A percentile compares a stretch with the other conserved stretches of the same genome.
These are phyloP conservation scores for Deroptyus accipitrinus DNA, from an alignment of 2,113 vertebrate species.

Conservation along the genomic window DNA sequence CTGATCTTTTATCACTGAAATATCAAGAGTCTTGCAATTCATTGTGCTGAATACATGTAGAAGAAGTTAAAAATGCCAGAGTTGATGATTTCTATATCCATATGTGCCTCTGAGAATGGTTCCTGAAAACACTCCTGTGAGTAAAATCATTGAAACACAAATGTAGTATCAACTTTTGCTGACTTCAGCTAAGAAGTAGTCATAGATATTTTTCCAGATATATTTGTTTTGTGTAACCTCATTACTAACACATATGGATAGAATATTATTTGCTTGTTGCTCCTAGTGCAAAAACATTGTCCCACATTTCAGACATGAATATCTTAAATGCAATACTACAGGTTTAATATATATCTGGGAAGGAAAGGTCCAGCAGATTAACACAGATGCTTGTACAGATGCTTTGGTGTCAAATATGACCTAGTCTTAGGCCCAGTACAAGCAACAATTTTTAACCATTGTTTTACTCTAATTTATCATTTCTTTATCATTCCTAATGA, in stretches of 20 bases:
- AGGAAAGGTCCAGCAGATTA: background rate
- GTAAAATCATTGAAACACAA: background rate
- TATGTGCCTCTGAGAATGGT: background rate
- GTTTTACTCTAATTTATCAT: constrained; percentile 41
- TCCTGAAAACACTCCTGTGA: background rate
- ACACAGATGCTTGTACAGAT: background rate
- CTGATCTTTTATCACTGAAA: background rate
- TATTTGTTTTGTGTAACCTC: background rate
- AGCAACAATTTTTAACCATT: constrained; percentile 5
- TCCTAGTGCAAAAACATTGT: background rate
- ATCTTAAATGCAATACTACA: background rate
- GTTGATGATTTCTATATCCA: background rate
- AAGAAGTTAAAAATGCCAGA: background rate
- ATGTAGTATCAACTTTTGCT: background rate
- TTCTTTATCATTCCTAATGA: constrained; percentile 16
- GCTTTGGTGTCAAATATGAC: background rate
- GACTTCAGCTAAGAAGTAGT: background rate
- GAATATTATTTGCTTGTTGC: background rate
- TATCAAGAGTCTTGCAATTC: background rate
- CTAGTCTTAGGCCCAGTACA: background rate
- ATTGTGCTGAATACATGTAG: background rate
- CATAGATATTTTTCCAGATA: background rate
- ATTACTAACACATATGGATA: fast-evolving
- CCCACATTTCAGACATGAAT: background rate
- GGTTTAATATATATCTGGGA: background rate